phyloP scores from a whole-genome alignment of 1,140 invertebrate species.

The Meloidogyne floridensis region DNA sequence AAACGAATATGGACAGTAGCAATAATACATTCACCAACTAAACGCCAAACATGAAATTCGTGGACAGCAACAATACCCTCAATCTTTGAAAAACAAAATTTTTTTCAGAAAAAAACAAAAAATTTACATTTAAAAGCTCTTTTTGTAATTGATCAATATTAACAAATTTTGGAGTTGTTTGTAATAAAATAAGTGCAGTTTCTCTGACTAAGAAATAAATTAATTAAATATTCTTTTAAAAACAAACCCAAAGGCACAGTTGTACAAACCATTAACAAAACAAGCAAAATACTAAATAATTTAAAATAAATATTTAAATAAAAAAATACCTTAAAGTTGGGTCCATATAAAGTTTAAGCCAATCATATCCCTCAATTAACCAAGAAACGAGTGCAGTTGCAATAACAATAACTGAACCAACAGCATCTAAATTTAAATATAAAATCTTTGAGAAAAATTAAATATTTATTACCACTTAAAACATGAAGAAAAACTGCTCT shows the following conservation, averaged over 20 bases:
- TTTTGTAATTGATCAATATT: conserved; percentile 68
- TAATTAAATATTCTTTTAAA: conserved; percentile 30
- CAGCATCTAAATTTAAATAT: conserved; percentile 72
- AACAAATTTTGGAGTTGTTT: conserved; percentile 71
- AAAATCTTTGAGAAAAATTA: background rate
- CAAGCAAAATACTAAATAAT: conserved; percentile 69
- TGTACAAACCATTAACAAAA: conserved; percentile 69
- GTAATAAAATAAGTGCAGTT: conserved; percentile 70
- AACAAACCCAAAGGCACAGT: conserved; percentile 69
- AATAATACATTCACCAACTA: conserved; percentile 69
- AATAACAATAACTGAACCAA: conserved; percentile 89
- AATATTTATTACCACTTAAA: conserved; percentile 73
- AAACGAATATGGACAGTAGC: conserved; percentile 71
- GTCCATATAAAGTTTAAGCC: conserved; percentile 80
- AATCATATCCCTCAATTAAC: conserved; percentile 80
- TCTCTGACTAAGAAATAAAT: conserved; percentile 66
- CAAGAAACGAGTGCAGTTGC: conserved; percentile 83
- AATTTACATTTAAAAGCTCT: conserved; percentile 67
- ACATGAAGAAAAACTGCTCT: conserved; percentile 94
- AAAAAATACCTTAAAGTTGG: conserved; percentile 77
- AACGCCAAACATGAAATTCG: conserved; percentile 72
- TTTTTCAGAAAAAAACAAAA: background rate
- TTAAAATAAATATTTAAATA: background rate
- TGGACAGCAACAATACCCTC: conserved; percentile 71
- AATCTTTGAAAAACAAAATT: conserved; percentile 65